Percentiles rank a stretch among this genome's conserved stretches.
phyloP scores from a whole-genome alignment of 1,140 invertebrate genomes.

The Rhyacophila brunnea region DNA sequence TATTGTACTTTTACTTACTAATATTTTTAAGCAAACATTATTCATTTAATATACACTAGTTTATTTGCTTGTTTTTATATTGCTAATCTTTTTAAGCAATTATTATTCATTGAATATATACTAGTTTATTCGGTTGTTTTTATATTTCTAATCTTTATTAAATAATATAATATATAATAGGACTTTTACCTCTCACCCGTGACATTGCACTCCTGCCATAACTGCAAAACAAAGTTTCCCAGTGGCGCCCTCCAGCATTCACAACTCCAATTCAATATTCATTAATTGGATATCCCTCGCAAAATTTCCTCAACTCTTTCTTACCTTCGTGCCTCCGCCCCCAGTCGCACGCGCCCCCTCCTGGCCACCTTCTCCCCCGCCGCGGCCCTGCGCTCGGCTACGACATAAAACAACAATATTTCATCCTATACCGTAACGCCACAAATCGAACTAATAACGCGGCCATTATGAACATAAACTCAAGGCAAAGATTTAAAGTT shows the following conservation, averaged over 20 bases:
- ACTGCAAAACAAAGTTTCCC: slow-evolving; percentile 1
- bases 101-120: too few species aligned
- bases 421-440: slow-evolving; percentile 36
- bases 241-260: slow-evolving; percentile 9
- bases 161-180: too few species aligned
- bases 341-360: neutral
- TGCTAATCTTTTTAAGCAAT: too few species aligned
- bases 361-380: neutral
- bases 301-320: slow-evolving; percentile 28
- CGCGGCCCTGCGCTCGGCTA: neutral
- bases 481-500: slow-evolving; percentile 37
- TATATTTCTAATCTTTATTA: too few species aligned
- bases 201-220: slow-evolving; percentile 19
- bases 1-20: too few species aligned
- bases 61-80: too few species aligned
- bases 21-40: too few species aligned
- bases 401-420: slow-evolving; percentile 38
- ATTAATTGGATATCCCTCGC: slow-evolving; percentile 34
- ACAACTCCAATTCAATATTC: slow-evolving; percentile 24
- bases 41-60: too few species aligned
- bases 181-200: slow-evolving; percentile 3
- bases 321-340: slow-evolving; percentile 3
- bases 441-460: slow-evolving; percentile 37
- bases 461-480: slow-evolving; percentile 37
- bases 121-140: too few species aligned